Evolutionary conservation across 2,113 vertebrate genomes (phyloP).

Genomic region (Sylvilagus bachmani): DNA sequence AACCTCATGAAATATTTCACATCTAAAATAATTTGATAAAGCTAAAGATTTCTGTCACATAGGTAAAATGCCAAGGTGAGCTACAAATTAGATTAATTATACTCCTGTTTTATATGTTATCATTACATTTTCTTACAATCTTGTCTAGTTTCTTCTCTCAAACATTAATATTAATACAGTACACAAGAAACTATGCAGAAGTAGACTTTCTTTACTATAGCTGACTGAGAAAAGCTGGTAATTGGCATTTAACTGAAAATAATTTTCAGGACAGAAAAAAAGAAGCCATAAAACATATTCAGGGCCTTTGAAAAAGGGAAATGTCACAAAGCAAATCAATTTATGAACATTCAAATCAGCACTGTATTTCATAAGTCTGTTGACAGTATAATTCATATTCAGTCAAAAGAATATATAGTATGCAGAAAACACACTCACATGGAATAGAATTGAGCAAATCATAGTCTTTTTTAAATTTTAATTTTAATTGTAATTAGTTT

Average conservation of each 20-base stretch:
- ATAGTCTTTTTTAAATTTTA: no score
- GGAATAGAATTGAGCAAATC: not conserved
- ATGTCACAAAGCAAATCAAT: not conserved
- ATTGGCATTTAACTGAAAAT: slow-evolving; percentile 33
- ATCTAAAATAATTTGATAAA: slow-evolving; percentile 57
- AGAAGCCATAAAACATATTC: not conserved
- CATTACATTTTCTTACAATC: not conserved
- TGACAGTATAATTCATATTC: not conserved
- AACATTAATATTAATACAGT: slow-evolving; percentile 20
- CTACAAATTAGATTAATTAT: slow-evolving; percentile 57
- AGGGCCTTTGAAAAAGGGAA: not conserved
- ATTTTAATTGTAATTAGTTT: no score
- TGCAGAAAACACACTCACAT: no score
- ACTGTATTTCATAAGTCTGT: not conserved
- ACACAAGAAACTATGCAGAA: not conserved
- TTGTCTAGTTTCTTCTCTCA: slow-evolving; percentile 8
- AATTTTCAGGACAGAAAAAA: not conserved
- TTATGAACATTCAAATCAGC: not conserved
- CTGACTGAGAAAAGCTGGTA: slow-evolving; percentile 32
- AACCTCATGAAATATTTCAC: slow-evolving; percentile 36
- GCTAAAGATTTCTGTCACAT: slow-evolving; percentile 10
- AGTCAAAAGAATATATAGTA: not conserved
- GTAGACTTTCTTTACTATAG: not conserved
- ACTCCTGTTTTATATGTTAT: not conserved
- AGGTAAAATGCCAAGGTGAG: slow-evolving; percentile 29